These are phyloP conservation scores for Rhabdomys pumilio DNA, from an alignment of 2,797 vertebrate species.

Conservation along the genomic window DNA sequence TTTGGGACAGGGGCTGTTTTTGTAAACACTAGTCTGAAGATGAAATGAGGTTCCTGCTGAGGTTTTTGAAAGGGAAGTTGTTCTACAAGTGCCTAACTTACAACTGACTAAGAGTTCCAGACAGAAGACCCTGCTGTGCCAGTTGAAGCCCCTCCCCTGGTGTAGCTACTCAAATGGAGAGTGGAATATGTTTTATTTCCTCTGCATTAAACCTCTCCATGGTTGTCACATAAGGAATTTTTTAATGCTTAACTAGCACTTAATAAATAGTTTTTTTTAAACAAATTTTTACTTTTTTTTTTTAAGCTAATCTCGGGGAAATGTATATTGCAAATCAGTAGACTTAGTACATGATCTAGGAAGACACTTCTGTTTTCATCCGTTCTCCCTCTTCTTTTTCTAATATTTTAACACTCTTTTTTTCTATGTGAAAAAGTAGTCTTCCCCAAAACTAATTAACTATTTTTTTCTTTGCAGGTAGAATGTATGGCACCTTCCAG, in stretches of 20 bases:
- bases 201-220: conserved; percentile 38
- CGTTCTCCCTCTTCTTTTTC: not conserved
- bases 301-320: conserved; percentile 55
- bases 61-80: not conserved
- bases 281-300: conserved; percentile 15
- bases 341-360: not conserved
- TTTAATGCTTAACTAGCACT: conserved; percentile 60
- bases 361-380: not conserved
- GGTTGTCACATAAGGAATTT: not conserved
- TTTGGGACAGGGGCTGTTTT: not conserved
- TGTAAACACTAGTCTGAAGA: conserved; percentile 45
- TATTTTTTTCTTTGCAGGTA: not conserved
- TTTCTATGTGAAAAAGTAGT: not conserved
- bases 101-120: conserved; percentile 3
- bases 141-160: not conserved
- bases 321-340: conserved; percentile 30
- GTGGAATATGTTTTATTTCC: conserved; percentile 58
- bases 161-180: not conserved
- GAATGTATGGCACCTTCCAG: not conserved
- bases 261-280: conserved; percentile 17
- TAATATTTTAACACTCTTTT: not conserved
- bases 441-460: conserved; percentile 2
- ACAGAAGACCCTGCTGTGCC: conserved; percentile 27
- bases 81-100: conserved; percentile 3
- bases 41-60: conserved; percentile 27